Evolutionary conservation across 2,888 invertebrate genomes (phyloP).

Genomic region (Aphidius colemani): DNA sequence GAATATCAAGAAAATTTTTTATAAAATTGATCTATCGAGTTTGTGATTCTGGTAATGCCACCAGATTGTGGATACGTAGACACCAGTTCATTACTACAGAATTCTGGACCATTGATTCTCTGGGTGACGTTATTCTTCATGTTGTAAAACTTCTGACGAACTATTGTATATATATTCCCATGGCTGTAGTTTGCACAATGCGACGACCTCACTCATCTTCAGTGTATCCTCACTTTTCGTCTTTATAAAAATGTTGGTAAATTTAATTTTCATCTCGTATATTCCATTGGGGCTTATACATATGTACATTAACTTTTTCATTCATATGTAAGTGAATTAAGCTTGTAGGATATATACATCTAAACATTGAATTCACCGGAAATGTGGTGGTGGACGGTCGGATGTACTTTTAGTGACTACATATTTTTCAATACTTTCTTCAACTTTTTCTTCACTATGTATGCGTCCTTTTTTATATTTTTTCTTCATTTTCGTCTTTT

Average conservation of each 20-base stretch:
- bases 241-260: constrained; percentile 23
- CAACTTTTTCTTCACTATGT: constrained; percentile 39
- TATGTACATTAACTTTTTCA: constrained; percentile 12
- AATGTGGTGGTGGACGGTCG: constrained; percentile 4
- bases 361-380: constrained; percentile 12
- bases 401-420: constrained; percentile 13
- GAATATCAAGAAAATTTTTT: too few relatives aligned
- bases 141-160: constrained; percentile 41
- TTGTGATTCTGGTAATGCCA: too few relatives aligned
- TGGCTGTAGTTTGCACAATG: constrained; percentile 25
- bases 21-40: too few relatives aligned
- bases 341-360: constrained; percentile 14
- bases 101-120: too few relatives aligned
- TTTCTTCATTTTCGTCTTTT: constrained; percentile 11
- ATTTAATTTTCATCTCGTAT: constrained; percentile 17
- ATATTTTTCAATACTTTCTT: constrained; percentile 27
- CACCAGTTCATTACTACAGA: too few relatives aligned
- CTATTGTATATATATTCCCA: constrained; percentile 42
- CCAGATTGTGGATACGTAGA: too few relatives aligned
- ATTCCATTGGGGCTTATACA: constrained; percentile 11
- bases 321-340: constrained; percentile 16
- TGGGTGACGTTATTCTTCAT: too few relatives aligned
- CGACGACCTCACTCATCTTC: constrained; percentile 15
- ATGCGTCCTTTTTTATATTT: constrained; percentile 40
- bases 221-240: constrained; percentile 16